Percentiles rank a stretch among this genome's conserved stretches.
These are phyloP conservation scores for Yoshiicerus persimilis DNA, from an alignment of 1,140 invertebrate species.

Conservation along the genomic window DNA sequence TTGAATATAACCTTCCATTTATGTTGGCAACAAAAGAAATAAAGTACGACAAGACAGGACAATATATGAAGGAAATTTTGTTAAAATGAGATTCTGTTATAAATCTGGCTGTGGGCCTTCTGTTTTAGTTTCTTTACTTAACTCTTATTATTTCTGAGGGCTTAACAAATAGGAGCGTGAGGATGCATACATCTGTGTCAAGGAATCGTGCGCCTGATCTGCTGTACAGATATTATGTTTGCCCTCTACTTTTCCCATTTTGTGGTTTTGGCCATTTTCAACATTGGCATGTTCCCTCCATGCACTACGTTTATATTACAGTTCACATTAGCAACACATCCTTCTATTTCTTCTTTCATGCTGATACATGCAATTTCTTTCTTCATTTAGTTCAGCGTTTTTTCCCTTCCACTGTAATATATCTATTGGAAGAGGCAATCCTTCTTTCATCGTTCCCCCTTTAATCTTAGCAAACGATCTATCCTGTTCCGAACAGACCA, in stretches of 20 bases:
- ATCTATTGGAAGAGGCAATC: not conserved
- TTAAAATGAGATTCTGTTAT: not conserved
- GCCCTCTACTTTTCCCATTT: not conserved
- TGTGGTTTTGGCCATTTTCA: not conserved
- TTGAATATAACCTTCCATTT: no score
- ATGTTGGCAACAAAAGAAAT: no score
- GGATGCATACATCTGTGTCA: not conserved
- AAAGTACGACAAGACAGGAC: not conserved
- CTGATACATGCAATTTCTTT: not conserved
- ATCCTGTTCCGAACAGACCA: not conserved
- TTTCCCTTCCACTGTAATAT: not conserved
- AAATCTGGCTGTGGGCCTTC: not conserved
- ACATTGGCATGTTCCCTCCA: not conserved
- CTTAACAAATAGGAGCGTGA: not conserved
- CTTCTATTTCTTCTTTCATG: not conserved
- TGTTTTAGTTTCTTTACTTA: not conserved
- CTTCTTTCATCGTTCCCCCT: not conserved
- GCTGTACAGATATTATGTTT: not conserved
- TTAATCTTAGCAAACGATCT: not conserved
- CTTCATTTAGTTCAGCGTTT: not conserved
- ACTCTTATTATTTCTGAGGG: not conserved
- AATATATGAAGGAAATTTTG: not conserved
- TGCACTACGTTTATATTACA: not conserved
- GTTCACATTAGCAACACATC: not conserved
- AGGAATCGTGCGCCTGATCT: not conserved